Evolutionary conservation across 92 coral and sea anemone species (phyloP), one percentile per base, ranked within the genome.

Genomic region (Parazoanthus swiftii): DNA sequence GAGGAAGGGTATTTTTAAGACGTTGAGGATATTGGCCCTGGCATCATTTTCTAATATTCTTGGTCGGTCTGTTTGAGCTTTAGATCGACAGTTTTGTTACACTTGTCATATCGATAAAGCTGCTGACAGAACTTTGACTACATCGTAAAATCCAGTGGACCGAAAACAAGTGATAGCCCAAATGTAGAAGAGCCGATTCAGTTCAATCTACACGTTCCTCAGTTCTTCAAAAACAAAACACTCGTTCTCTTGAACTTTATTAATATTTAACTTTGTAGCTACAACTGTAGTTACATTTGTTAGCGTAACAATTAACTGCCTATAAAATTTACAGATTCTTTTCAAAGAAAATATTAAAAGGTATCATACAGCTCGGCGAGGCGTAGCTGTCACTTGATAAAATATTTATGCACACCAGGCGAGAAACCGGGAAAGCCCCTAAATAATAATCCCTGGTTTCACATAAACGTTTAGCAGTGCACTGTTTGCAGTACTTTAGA

Each of bases 1-100:
- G 26, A 63, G 70, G 68, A 37, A 13, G 66, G 26, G 68, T 15
- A 35, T 2, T 35, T 58, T 33, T 33, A 14, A 1, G 48, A 46
- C n/a, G 20, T 33, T 16, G 8, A 25, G 85, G 33, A 29, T 80
- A 80, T 80, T 80, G 71, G 85, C 71, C 85, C 8, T 36, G 26
- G 25, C 20, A 5, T 58, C 2, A 33, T 35, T 54, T 54, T 2
- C 0, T 36, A 16, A 11, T 42, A 15, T n/a, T 44, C 35, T 23
- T 23, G 33, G 33, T 42, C 77, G 23, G 59, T n/a, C 56, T 42
- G 26, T 18, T 50, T 8, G 29, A 42, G 16, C 20, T 26, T 79
- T 54, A 15, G 59, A 54, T 54, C 21, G 10, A 36, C n/a, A 80
- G 65, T 58, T 54, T 58, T 38, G 37, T 56, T 7, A 51, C 8